Conservation (phyloP, 2,888 invertebrate genomes). For the Agonopterix arenella region DNA sequence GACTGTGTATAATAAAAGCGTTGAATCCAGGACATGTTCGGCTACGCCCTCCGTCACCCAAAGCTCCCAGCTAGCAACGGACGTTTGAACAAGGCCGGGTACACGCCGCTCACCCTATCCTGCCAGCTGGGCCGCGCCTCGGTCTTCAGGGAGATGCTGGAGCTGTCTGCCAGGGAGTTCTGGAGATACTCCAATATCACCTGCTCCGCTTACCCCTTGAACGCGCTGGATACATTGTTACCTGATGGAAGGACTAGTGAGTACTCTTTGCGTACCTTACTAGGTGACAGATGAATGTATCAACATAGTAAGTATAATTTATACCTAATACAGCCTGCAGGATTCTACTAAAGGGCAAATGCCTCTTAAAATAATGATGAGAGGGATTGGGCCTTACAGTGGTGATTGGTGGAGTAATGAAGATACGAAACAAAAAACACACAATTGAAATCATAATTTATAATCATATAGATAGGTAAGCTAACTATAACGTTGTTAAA, state of each 20-base stretch:
- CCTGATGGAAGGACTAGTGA: conserved; percentile 97
- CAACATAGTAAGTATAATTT: no score
- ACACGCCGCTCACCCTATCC: conserved; percentile 97
- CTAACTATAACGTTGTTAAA: no score
- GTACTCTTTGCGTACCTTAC: conserved; percentile 19
- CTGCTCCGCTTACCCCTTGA: conserved; percentile 97
- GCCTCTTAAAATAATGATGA: no score
- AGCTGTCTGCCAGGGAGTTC: conserved; percentile 95
- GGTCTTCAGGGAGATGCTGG: conserved; percentile 98
- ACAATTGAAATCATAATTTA: no score
- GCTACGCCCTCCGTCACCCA: conserved; percentile 97
- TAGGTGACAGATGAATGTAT: not conserved
- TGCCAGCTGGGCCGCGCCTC: conserved; percentile 97
- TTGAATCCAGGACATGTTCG: conserved; percentile 93
- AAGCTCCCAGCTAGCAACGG: conserved; percentile 95
- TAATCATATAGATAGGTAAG: no score
- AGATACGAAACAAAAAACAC: no score
- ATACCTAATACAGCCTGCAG: no score
- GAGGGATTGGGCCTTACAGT: no score
- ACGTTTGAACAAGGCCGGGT: conserved; percentile 90
- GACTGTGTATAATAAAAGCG: no score
- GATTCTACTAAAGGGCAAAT: no score
- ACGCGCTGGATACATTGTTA: conserved; percentile 95
- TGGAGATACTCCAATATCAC: conserved; percentile 99
- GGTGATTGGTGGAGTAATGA: no score